phyloP scores from a whole-genome alignment of 2,797 vertebrate genomes.

The Sebastes minor region DNA sequence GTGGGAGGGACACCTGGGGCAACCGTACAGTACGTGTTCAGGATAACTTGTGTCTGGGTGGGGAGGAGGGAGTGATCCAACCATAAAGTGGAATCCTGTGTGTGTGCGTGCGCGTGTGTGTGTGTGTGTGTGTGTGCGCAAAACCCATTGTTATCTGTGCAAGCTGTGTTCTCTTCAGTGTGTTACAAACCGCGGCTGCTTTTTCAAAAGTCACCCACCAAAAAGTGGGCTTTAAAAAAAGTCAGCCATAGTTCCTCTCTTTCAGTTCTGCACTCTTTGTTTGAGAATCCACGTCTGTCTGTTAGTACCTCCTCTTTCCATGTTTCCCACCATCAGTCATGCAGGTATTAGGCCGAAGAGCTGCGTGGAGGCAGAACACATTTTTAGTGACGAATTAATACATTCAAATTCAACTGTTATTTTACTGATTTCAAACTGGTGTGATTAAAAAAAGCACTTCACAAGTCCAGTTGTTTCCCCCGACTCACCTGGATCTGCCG shows the following conservation, averaged over 20 bases:
- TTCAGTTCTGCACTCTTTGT: background rate
- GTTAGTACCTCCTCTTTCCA: slow-evolving; percentile 85
- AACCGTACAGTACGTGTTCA: slow-evolving; percentile 30
- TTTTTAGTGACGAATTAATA: background rate
- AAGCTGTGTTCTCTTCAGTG: slow-evolving; percentile 12
- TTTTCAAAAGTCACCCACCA: slow-evolving; percentile 4
- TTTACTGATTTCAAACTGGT: background rate
- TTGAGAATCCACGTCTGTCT: background rate
- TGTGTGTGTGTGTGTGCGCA: too few relatives aligned
- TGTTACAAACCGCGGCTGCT: background rate
- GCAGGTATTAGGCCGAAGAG: slow-evolving; percentile 96
- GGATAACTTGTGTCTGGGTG: slow-evolving; percentile 17
- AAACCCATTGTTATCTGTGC: slow-evolving; percentile 9
- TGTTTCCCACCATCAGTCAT: slow-evolving; percentile 85
- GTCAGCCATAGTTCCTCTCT: background rate
- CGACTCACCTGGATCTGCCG: slow-evolving; percentile 88
- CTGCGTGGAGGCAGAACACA: slow-evolving; percentile 69
- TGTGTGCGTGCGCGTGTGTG: background rate
- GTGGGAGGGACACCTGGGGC: slow-evolving; percentile 29
- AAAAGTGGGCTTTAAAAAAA: slow-evolving; percentile 9
- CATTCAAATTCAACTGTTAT: background rate
- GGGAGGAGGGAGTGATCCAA: slow-evolving; percentile 42
- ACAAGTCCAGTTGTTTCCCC: background rate
- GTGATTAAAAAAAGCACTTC: background rate
- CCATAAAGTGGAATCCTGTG: slow-evolving; percentile 56